A percentile compares a stretch with the other conserved stretches of the same genome.
These are phyloP conservation scores for Eidolon dupreanum DNA, from an alignment of 2,797 vertebrate genomes.

Conservation along the genomic window DNA sequence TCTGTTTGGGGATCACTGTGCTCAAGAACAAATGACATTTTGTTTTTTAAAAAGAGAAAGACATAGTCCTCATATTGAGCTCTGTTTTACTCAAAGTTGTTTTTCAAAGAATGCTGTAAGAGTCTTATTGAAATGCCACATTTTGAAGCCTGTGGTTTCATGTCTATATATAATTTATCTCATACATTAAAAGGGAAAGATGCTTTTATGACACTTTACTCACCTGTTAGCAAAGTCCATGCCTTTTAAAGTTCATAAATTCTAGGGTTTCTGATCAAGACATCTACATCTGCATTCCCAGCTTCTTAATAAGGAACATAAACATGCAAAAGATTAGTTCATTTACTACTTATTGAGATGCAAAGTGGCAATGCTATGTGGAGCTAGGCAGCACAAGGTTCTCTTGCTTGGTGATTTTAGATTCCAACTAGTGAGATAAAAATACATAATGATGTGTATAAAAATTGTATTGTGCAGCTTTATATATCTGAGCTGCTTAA, in stretches of 20 bases:
- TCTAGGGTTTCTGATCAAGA: neutral
- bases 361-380: neutral
- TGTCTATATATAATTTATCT: neutral
- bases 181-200: neutral
- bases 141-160: neutral
- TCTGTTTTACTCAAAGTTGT: constrained; percentile 18
- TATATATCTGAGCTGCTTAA: neutral
- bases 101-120: neutral
- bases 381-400: neutral
- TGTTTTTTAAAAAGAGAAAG: neutral
- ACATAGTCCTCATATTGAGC: neutral
- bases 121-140: neutral
- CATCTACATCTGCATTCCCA: neutral
- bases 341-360: constrained; percentile 3
- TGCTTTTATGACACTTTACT: neutral
- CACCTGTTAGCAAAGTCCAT: neutral
- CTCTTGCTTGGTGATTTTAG: neutral
- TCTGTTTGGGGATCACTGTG: neutral
- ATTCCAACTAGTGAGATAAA: neutral
- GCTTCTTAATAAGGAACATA: neutral
- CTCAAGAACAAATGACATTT: neutral
- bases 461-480: neutral
- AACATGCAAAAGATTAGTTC: neutral
- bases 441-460: neutral
- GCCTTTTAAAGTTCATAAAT: constrained; percentile 7